phyloP scores from a whole-genome alignment of 2,113 vertebrate genomes.

The Hystrix cristata region DNA sequence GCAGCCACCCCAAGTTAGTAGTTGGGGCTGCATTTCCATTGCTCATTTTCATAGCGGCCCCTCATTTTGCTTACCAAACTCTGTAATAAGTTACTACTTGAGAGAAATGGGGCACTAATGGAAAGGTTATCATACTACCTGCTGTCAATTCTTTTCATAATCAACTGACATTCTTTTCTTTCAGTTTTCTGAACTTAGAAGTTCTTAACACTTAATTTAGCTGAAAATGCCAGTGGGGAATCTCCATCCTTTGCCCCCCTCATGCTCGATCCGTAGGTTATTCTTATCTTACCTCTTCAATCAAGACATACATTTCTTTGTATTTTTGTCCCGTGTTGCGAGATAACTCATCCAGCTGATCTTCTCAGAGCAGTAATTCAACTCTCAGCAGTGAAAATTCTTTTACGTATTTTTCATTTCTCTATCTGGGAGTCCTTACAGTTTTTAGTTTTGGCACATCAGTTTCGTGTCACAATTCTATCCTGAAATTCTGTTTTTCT shows the following conservation, averaged over 20 bases:
- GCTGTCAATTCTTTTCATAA: constrained; percentile 1
- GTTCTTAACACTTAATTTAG: constrained; percentile 24
- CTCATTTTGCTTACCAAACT: constrained; percentile 30
- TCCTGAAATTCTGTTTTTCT: background rate
- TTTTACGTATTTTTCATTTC: constrained; percentile 1
- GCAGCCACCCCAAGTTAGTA: background rate
- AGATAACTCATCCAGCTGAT: background rate
- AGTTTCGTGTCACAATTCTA: background rate
- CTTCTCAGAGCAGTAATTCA: constrained; percentile 24
- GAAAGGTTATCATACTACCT: constrained; percentile 15
- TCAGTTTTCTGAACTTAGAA: constrained; percentile 48
- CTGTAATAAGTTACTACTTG: constrained; percentile 51
- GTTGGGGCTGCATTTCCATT: background rate
- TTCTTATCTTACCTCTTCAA: background rate
- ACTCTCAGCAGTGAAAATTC: background rate
- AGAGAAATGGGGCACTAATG: constrained; percentile 32
- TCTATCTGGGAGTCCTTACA: constrained; percentile 1
- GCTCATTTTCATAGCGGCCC: background rate
- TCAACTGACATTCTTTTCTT: background rate
- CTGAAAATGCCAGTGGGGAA: background rate
- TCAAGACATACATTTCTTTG: background rate
- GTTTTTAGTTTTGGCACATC: background rate
- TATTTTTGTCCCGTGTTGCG: background rate
- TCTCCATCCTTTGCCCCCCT: background rate
- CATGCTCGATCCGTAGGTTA: background rate